Evolutionary conservation across 2,888 invertebrate species (phyloP), one percentile per base, ranked within the genome.

Genomic region (Salticus scenicus): DNA sequence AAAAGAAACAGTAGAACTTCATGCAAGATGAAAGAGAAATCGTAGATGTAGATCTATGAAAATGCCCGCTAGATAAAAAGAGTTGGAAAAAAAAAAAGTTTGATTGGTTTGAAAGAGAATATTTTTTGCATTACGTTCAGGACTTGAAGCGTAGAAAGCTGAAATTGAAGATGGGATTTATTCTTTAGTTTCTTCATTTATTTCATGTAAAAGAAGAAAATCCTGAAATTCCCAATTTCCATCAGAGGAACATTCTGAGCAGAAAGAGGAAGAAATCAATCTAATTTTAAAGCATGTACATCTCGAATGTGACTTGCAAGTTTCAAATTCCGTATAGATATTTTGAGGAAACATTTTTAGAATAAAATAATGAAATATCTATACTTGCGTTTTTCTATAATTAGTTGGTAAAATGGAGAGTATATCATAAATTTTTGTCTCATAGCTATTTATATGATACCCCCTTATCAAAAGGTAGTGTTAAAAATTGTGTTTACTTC

Each of bases 11-110:
- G 67, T 57, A 75, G 81, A 72, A 47, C 31, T 82, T 70, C 69
- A 70, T 69, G 57, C 57, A 69, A 42, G 75, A 82, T 75, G 81
- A 82, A 70, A 70, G 74, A 75, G 81, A 82, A 82, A 82, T 82
- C 70, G 81, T 82, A 82, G 81, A 82, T 82, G 81, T 82, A 82
- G 81, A 82, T 75, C 81, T 82, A 82, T 82, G 81, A 70, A 75
- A 75, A 75, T 74, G 81, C 63, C 74, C 75, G 42, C 64, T 66
- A 31, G 42, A 47, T 47, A 47, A 47, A 47, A 47, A 57, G 24
- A 57, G 42, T 10, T 17, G 10, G 10, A 4, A 37, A 37, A 24
- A 24, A 57, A 57, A 47, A 72, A 67, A 75, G 70, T 75, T 75
- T 82, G 81, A 82, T 82, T 82, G 81, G 81, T 75, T 82, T 75